phyloP scores from a whole-genome alignment of 1,140 invertebrate species.

The Epicauta chinensis region DNA sequence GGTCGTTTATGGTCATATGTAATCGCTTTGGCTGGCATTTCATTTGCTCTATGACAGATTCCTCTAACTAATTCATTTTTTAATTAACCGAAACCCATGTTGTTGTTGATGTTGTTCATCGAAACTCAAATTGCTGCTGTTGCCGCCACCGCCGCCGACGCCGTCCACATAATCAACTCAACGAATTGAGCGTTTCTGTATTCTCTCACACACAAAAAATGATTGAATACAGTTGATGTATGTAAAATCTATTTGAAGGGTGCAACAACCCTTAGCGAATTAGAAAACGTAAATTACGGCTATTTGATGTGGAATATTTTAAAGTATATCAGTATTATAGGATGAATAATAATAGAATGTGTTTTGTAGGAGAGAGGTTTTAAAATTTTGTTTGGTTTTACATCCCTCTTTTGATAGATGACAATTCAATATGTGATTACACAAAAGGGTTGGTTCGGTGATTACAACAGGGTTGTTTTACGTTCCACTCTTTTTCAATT shows the following conservation, averaged over 20 bases:
- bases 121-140: no score
- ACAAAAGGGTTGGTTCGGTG: conserved; percentile 20
- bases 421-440: conserved; percentile 29
- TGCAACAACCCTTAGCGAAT: conserved; percentile 12
- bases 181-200: neutral
- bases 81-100: conserved; percentile 29
- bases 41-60: conserved; percentile 40
- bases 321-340: no score
- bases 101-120: no score
- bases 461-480: conserved; percentile 8
- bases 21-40: conserved; percentile 35
- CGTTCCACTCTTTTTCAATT: conserved; percentile 12
- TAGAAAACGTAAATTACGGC: conserved; percentile 24
- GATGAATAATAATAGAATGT: no score
- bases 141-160: no score
- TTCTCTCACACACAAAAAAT: no score
- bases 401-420: conserved; percentile 24
- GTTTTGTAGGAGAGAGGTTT: conserved; percentile 16
- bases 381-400: conserved; percentile 23
- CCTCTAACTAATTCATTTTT: conserved; percentile 40
- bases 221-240: no score
- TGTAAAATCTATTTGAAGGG: no score
- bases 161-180: neutral
- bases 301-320: conserved; percentile 17
- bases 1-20: conserved; percentile 21